phyloP scores from a whole-genome alignment of 2,797 vertebrate species.

The Sus cebifrons region DNA sequence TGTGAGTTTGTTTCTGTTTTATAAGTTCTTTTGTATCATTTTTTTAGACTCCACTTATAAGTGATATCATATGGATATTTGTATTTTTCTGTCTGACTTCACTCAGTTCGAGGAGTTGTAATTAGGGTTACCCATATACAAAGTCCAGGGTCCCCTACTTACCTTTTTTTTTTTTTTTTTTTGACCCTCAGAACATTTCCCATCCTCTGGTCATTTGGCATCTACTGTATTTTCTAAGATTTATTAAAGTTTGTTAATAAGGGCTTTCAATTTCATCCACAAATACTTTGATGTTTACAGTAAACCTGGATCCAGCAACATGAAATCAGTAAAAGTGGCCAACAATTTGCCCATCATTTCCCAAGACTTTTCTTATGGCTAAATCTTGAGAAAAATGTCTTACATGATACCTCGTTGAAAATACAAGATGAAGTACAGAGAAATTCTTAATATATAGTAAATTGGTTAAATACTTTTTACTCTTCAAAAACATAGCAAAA shows the following conservation, averaged over 20 bases:
- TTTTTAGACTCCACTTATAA: no score
- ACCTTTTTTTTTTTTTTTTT: neutral
- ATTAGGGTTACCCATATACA: neutral
- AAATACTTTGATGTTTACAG: neutral
- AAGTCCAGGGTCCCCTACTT: neutral
- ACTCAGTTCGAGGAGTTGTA: conserved; percentile 41
- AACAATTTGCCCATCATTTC: neutral
- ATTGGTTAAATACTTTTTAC: conserved; percentile 9
- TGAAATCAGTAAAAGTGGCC: neutral
- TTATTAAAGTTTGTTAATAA: conserved; percentile 28
- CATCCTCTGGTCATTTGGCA: neutral
- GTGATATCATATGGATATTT: no score
- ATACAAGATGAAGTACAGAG: neutral
- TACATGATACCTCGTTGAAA: conserved; percentile 4
- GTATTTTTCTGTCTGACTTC: no score
- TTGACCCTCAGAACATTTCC: conserved; percentile 13
- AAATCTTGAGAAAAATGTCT: conserved; percentile 3
- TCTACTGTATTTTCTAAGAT: neutral
- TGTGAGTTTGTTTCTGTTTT: no score
- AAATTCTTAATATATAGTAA: neutral
- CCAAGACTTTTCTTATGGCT: neutral
- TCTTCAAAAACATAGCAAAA: conserved; percentile 43
- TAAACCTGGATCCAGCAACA: neutral
- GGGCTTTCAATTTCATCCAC: neutral
- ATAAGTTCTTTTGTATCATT: no score